Conservation (phyloP, 2,797 vertebrate species). For the Geotrypetes seraphini region DNA sequence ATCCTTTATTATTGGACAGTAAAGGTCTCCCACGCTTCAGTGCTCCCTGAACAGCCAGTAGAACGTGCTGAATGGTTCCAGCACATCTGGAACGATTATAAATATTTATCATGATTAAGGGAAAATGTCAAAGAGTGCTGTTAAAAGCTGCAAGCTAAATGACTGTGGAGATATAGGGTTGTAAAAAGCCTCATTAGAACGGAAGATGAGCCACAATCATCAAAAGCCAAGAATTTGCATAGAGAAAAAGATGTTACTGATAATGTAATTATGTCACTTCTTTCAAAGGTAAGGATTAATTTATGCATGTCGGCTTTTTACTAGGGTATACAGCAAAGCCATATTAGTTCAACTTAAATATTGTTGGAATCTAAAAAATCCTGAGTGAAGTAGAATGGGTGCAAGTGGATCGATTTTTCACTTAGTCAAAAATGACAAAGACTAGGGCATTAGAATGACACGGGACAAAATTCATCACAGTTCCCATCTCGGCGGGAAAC, state of each 20-base stretch:
- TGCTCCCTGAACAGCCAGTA: background rate
- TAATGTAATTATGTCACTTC: background rate
- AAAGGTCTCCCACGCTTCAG: background rate
- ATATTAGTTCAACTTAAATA: too few relatives aligned
- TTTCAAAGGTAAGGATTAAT: background rate
- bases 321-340: background rate
- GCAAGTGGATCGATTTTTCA: too few relatives aligned
- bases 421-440: too few relatives aligned
- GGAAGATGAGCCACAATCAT: constrained; percentile 8
- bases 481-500: too few relatives aligned
- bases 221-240: background rate
- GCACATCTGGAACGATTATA: background rate
- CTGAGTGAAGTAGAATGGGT: too few relatives aligned
- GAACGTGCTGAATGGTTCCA: background rate
- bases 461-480: too few relatives aligned
- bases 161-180: background rate
- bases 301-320: too few relatives aligned
- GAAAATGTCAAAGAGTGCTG: background rate
- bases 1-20: background rate
- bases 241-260: background rate
- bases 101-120: constrained; percentile 10
- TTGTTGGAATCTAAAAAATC: too few relatives aligned
- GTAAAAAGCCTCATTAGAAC: constrained; percentile 1
- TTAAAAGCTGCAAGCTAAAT: background rate
- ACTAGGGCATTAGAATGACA: too few relatives aligned